These are phyloP conservation scores for Microtus pennsylvanicus DNA, from an alignment of 2,113 vertebrate genomes.

Conservation along the genomic window DNA sequence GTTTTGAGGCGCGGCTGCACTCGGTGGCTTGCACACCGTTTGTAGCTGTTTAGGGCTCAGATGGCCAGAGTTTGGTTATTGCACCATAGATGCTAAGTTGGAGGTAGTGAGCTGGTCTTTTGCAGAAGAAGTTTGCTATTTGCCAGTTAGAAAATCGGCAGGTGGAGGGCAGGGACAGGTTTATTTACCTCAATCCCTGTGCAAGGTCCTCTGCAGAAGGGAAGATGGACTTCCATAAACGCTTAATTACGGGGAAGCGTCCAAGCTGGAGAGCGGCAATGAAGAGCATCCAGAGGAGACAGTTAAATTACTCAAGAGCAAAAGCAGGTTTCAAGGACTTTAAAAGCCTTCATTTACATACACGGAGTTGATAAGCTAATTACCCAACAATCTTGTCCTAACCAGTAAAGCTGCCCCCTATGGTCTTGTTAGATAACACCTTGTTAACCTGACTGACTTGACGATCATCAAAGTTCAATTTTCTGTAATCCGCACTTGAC, in stretches of 20 bases:
- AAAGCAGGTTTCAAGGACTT: conserved; percentile 61
- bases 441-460: conserved; percentile 70
- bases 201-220: neutral
- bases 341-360: conserved; percentile 75
- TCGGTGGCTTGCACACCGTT: neutral
- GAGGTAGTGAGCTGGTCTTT: neutral
- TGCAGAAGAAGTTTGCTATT: neutral
- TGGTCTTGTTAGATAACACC: conserved; percentile 73
- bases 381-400: conserved; percentile 72
- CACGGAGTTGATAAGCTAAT: conserved; percentile 72
- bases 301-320: conserved; percentile 66
- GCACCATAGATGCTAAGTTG: neutral
- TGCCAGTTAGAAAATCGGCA: neutral
- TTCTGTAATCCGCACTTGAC: neutral
- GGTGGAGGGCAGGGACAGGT: neutral
- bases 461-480: conserved; percentile 56
- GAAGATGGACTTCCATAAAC: neutral
- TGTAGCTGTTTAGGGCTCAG: neutral
- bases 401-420: conserved; percentile 61
- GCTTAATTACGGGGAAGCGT: conserved; percentile 50
- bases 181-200: neutral
- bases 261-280: conserved; percentile 20
- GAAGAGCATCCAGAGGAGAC: conserved; percentile 47
- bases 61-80: neutral
- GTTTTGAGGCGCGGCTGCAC: neutral